Conservation (phyloP, 2,888 invertebrate genomes). For the Coelopa pilipes region DNA sequence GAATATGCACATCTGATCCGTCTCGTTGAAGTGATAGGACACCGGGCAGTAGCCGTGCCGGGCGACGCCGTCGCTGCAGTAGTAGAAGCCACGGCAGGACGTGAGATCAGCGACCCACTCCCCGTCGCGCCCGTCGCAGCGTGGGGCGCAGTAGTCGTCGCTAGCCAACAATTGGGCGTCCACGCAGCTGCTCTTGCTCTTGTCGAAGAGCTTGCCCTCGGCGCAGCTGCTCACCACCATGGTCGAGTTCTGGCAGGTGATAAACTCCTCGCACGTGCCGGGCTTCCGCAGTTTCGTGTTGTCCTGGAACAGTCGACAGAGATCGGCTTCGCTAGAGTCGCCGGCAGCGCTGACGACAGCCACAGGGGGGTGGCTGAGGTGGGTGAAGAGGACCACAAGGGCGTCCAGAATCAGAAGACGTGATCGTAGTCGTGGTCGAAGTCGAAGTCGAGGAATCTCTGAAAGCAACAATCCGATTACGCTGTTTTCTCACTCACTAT, state of each 20-base stretch:
- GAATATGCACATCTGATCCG: constrained; percentile 51
- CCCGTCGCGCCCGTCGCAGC: constrained; percentile 47
- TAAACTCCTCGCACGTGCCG: constrained; percentile 56
- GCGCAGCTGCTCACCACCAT: constrained; percentile 46
- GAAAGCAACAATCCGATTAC: no score
- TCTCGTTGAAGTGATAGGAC: constrained; percentile 52
- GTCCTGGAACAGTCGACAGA: constrained; percentile 54
- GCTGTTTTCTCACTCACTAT: no score
- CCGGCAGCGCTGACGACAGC: not conserved
- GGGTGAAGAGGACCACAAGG: no score
- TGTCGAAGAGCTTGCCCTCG: constrained; percentile 44
- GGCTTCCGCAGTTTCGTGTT: constrained; percentile 54
- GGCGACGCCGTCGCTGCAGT: constrained; percentile 49
- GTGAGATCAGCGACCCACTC: constrained; percentile 54
- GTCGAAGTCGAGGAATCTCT: no score
- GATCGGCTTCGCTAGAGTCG: constrained; percentile 36
- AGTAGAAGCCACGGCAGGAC: constrained; percentile 54
- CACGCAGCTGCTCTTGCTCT: constrained; percentile 49
- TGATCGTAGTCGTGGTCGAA: no score
- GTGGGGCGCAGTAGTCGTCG: constrained; percentile 52
- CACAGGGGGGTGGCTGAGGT: no score
- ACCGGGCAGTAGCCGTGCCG: constrained; percentile 45
- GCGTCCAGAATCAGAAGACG: no score
- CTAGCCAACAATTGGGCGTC: constrained; percentile 32
- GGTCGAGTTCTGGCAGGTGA: constrained; percentile 48